Percentiles rank a stretch among this genome's conserved stretches.
phyloP scores from a whole-genome alignment of 23 tunicate species.

The Clavelina lepadiformis region DNA sequence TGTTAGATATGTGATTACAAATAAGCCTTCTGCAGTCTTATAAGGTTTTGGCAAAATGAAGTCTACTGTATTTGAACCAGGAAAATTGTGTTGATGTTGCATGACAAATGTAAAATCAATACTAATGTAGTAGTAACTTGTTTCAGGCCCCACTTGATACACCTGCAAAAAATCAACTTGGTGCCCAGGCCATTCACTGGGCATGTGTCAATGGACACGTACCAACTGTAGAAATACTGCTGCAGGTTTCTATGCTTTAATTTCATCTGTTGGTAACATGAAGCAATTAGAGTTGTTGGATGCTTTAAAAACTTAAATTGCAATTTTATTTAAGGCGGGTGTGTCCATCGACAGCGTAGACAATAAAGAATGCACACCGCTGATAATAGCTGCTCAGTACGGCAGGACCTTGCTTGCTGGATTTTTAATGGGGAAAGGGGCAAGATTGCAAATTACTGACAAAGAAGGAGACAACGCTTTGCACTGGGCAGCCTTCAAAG shows the following conservation, averaged over 20 bases:
- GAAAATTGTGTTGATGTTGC: too few species aligned
- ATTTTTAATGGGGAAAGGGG: constrained; percentile 96
- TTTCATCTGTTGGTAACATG: too few species aligned
- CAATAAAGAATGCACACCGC: constrained; percentile 98
- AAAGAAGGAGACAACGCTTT: constrained; percentile 99
- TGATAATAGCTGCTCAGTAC: constrained; percentile 97
- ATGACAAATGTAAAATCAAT: too few species aligned
- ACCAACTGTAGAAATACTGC: constrained; percentile 61
- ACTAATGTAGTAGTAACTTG: too few species aligned
- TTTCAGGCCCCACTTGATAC: constrained; percentile 79
- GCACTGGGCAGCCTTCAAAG: constrained; percentile 99
- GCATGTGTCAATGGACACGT: constrained; percentile 98
- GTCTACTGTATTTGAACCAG: too few species aligned
- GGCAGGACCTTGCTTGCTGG: constrained; percentile 95
- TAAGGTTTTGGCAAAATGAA: too few species aligned
- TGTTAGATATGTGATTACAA: too few species aligned
- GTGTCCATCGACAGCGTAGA: constrained; percentile 94
- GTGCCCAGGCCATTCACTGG: constrained; percentile 98
- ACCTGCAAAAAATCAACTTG: constrained; percentile 82
- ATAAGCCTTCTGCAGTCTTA: too few species aligned
- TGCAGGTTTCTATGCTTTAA: constrained; percentile 39
- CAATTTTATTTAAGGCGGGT: constrained; percentile 75
- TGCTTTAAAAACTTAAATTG: too few species aligned
- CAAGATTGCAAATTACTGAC: constrained; percentile 75
- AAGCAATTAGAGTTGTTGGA: too few species aligned